Evolutionary conservation across 2,113 vertebrate genomes (phyloP), one percentile per base, ranked within the genome.

Genomic region (Centropristis striata): DNA sequence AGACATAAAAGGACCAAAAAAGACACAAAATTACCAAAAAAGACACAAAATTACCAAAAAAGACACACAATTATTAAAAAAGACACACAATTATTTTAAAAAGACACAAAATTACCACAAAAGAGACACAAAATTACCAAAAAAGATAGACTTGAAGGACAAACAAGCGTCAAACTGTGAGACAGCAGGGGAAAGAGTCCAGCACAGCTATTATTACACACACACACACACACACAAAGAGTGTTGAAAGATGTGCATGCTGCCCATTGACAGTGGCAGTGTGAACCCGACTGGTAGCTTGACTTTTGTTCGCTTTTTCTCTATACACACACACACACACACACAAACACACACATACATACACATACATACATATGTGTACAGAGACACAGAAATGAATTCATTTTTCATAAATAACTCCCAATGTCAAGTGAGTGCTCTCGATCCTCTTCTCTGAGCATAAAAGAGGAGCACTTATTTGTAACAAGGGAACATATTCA

Each of bases 151-250:
- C 71, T 73, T 81, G 86, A 90, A 90, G 86, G 86, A 93, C 87
- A 93, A 90, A 88, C 87, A 87, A 75, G 78, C 18, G 2, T 84
- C 86, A 80, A 71, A 91, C 88, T 91, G 88, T 86, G 86, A 81
- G 80, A 84, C 46, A 80, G 78, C 58, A 75, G 53, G 65, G 55
- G 49, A 83, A 67, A 53, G 42, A 78, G 73, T 79, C 83, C 72
- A 71, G 49, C 76, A 77, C 76, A 65, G 81, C 71, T 79, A 83
- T 91, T 87, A 84, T 78, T 72, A 53, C 51, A 14, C 23, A 50
- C 44, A 37, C 23, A 39, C n/a, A n/a, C n/a, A 78, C 63, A 81
- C 61, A 54, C 68, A 69, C 66, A 54, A 41, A 54, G 70, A 49
- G 44, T 55, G 64, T 54, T 84, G 78, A 82, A 81, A 77, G 75